Base-by-base conservation (phyloP, 2,797 vertebrate species). In the Phrynocephalus guinanensis region DNA sequence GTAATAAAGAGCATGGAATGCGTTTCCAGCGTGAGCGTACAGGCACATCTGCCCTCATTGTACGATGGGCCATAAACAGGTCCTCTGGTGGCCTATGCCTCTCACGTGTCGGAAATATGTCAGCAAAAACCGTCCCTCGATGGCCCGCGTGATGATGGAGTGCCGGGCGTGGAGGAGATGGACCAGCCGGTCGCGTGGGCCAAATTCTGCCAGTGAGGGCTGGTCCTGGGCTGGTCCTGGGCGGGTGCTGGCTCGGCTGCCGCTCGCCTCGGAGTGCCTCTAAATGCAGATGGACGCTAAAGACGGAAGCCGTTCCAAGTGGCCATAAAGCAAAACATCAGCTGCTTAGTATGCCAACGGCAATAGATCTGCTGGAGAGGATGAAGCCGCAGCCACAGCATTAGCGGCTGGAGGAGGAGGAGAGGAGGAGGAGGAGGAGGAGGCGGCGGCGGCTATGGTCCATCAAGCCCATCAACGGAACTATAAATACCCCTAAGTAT, bases 141-240 rank as follows among this genome's bases (percentile, higher is more conserved):
- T 0, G 79, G 73, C 9, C 60, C 76, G 86, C 83, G 72, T 70
- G 67, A 7, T 28, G 67, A 85, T 4, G 0, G 3, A 81, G 70
- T 11, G 1, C 0, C 30, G 66, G 66, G 1, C 48, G 0, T 7
- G 6, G 30, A 50, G 48, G 83, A 72, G 44, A 20, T 1, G 9
- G 10, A 56, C 60, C 0, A 0, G 70, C 80, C 72, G 38, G 50
- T 1, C 1, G 66, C 3, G 1, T 0, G 0, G 0, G 44, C 7
- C 5, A 4, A 11, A 48, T 87, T 10, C 30, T 63, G 3, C 30
- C 1, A 3, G 76, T 6, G 73, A 76, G 50, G 70, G 28, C 6
- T 66, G 0, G 52, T 33, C 76, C 60, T 4, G 50, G 70, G 28
- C 6, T 66, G 0, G 52, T 33, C 76, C 60, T 4, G 28, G 71